Base-by-base conservation (phyloP, 1,140 invertebrate species). In the Teleogryllus occipitalis region DNA sequence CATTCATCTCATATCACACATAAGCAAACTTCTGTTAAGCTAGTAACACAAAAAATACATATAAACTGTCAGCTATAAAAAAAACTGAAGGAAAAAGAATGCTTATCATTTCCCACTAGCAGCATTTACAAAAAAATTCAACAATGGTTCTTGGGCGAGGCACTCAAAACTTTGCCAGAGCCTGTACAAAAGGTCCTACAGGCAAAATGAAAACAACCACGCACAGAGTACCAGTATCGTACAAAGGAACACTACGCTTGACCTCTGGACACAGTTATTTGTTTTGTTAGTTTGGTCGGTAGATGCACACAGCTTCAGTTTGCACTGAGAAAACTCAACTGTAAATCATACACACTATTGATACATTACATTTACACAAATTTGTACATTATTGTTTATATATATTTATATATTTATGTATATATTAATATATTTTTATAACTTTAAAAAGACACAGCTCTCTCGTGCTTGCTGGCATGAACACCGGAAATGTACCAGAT, bases 401-500 rank as follows among this genome's bases (percentile, higher is more conserved):
- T 77, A 65, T 14, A 14, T 65, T 14, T 65, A 65, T 65, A 65
- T 65, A 39, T 65, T 65, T 65, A 65, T 65, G 54, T 65, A 77
- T 77, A 77, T 77, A 77, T 77, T 77, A 77, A 77, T 77, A 77
- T 77, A 77, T 77, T 78, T 47, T 78, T 39, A 78, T n/a, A 78
- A 22, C 78, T 73, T 78, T 65, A 65, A 73, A 78, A 78, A 78
- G 78, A 78, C 78, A 39, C 27, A 46, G 27, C 47, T 49, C 39
- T 48, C 76, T 8, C 39, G n/a, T n/a, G 21, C 15, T 22, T 54
- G 77, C 27, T 49, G 77, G 77, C 47, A 54, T 48, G 77, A 78
- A 78, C 77, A 65, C 77, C 8, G 77, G 75, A n/a, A 78, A 78
- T 15, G 47, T 78, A 78, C 77, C 77, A 39, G 27, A 78, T 14